Conservation (phyloP, 2,113 vertebrate genomes). For the Indicator indicator region DNA sequence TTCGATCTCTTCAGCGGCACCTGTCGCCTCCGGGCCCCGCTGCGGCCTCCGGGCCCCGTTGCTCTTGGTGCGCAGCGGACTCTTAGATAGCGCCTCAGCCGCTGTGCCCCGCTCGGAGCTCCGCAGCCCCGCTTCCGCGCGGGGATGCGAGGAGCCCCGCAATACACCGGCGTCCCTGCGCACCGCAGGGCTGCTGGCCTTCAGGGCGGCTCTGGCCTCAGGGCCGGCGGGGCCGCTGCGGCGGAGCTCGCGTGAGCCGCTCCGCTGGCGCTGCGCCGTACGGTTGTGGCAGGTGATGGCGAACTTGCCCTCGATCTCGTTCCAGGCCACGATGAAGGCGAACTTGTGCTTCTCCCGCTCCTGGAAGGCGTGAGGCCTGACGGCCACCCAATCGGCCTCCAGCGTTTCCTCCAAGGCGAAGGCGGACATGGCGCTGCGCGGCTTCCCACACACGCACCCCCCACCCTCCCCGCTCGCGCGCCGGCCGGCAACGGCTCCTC, state of each 20-base stretch:
- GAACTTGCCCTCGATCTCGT: constrained; percentile 95
- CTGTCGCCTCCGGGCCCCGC: not conserved
- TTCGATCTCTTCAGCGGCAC: constrained; percentile 76
- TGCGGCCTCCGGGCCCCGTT: constrained; percentile 14
- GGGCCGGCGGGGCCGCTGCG: not conserved
- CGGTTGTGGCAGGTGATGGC: constrained; percentile 97
- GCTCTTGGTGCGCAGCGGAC: constrained; percentile 36
- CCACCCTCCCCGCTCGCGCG: not conserved
- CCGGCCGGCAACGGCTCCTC: not conserved
- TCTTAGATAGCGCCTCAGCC: constrained; percentile 25
- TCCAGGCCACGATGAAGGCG: constrained; percentile 98
- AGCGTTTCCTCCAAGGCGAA: constrained; percentile 90
- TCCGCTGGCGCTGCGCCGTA: constrained; percentile 88
- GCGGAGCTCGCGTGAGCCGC: constrained; percentile 77
- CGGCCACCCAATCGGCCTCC: constrained; percentile 95
- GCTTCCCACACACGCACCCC: not conserved
- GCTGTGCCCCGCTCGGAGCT: not conserved
- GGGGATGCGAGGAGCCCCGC: not conserved
- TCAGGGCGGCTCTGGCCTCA: not conserved
- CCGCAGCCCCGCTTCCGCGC: not conserved
- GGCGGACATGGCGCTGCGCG: constrained; percentile 78
- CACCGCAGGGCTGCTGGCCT: constrained; percentile 20
- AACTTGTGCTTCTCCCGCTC: constrained; percentile 94
- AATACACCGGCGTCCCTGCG: constrained; percentile 37
- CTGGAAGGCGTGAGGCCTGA: constrained; percentile 91